Base-by-base conservation (phyloP, 1,140 invertebrate genomes). In the Drosophila subpulchrella region DNA sequence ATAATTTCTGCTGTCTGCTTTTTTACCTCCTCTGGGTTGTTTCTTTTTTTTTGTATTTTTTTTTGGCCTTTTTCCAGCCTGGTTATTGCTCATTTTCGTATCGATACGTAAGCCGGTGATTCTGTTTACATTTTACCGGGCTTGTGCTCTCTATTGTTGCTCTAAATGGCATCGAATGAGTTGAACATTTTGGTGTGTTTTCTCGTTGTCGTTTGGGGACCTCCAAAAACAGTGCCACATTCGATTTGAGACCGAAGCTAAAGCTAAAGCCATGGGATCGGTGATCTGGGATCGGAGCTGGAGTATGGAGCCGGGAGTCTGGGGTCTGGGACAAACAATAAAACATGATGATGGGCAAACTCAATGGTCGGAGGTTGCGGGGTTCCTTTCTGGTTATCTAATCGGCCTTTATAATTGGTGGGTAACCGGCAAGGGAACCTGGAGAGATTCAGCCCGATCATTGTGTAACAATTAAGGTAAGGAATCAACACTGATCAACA, bases 11-110 rank as follows among this genome's bases (percentile, higher is more conserved):
- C 56, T 39, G 54, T 63, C 44, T 77, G 74, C 42, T 75, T 56
- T 61, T 57, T 71, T 78, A 60, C 39, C 32, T 67, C 66, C 42
- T 44, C 42, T 56, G 11, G 13, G 5, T 36, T 51, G n/a, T 59
- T 76, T 36, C 32, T 32, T 50, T 36, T 41, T 41, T 76, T 47
- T 60, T 44, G 44, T 41, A 65, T 65, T 55, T 30, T 59, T 59
- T 59, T 65, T 67, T 47, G n/a, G 38, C 57, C 30, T 34, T 44
- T 27, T 15, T 72, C 36, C 59, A 65, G 38, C 46, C 74, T 82
- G 83, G 83, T 88, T 86, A 86, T 86, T 86, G 82, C 82, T 88
- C 82, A 86, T 86, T 86, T 86, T 86, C 82, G 82, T 88, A 86
- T 86, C 79, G 82, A 86, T 86, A 60, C 82, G 77, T 74, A 61